Conservation (phyloP, 2,113 vertebrate genomes). For the Hypocryptadius cinnamomeus region DNA sequence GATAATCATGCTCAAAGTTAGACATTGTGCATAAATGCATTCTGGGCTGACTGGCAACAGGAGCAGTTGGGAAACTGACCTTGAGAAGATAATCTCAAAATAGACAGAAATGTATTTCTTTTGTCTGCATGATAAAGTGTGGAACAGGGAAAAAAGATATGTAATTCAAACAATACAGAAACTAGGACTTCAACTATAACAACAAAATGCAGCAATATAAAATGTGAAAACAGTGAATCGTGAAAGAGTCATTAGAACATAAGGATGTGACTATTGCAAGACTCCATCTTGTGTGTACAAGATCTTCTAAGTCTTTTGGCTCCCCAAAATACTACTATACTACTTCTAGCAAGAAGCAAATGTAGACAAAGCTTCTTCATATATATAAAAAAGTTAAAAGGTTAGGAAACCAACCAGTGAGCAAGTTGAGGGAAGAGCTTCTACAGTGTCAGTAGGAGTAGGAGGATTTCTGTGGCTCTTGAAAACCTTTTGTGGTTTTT, state of each 20-base stretch:
- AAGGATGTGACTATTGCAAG: not conserved
- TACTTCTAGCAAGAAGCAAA: not conserved
- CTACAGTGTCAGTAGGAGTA: not conserved
- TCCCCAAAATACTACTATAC: not conserved
- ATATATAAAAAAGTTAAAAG: not conserved
- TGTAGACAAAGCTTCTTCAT: not conserved
- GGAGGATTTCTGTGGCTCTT: not conserved
- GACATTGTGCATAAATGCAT: not conserved
- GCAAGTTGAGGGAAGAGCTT: not conserved
- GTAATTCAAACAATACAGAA: not conserved
- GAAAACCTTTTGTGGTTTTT: not conserved
- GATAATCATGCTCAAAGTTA: constrained; percentile 10
- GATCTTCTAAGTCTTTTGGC: not conserved
- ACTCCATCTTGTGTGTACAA: not conserved
- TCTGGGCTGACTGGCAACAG: not conserved
- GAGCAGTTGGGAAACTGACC: not conserved
- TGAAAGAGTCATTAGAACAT: not conserved
- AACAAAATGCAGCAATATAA: not conserved
- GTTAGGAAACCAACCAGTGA: not conserved
- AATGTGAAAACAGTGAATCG: not conserved
- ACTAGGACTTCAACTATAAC: not conserved
- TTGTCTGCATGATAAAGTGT: not conserved
- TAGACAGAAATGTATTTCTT: not conserved
- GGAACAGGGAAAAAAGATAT: not conserved
- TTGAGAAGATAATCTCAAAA: not conserved